Base-by-base conservation (phyloP, 1,140 invertebrate genomes). In the Trichonephila inaurata region DNA sequence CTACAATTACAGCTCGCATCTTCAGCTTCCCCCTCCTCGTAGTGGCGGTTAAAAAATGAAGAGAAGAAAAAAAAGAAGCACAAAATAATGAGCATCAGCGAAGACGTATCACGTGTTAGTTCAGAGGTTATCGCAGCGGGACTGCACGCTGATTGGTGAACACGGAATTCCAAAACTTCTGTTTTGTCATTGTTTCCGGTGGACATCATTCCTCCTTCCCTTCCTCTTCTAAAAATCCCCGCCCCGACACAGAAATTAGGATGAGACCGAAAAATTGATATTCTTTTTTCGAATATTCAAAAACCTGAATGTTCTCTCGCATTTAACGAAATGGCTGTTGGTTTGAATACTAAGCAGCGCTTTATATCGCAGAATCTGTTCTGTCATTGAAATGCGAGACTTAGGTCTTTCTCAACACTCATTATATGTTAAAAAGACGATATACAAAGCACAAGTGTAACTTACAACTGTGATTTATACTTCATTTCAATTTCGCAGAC, bases 131-230 rank as follows among this genome's bases (percentile, higher is more conserved):
- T 92, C 91, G 24, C 91, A 69, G 77, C 77, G 24, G 89, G 89
- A 64, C 81, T 91, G 81, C 58, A 19, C 28, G 89, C 61, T 62
- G 89, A 91, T 91, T 91, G 89, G 77, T 82, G 89, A 64, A 91
- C 89, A 91, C 18, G 83, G 40, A 85, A 86, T 92, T 85, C 62
- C 60, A 64, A 61, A 86, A 86, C 91, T 92, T 82, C 81, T 69
- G 91, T 92, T 89, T 90, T 92, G 91, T 92, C 91, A 86, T n/a
- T 72, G 82, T 69, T 92, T 92, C 91, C 91, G 91, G 91, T 86
- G 62, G 58, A 69, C 33, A 69, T 16, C 60, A 33, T 24, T 33
- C 24, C 7, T n/a, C 69, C 28, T 16, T 64, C 18, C 61, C 19
- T 21, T 3, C 62, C 19, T 64, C 14, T 6, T 83, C 82, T n/a